These are phyloP conservation scores for Nothoprocta pentlandii DNA, from an alignment of 2,113 vertebrate genomes.

Conservation along the genomic window DNA sequence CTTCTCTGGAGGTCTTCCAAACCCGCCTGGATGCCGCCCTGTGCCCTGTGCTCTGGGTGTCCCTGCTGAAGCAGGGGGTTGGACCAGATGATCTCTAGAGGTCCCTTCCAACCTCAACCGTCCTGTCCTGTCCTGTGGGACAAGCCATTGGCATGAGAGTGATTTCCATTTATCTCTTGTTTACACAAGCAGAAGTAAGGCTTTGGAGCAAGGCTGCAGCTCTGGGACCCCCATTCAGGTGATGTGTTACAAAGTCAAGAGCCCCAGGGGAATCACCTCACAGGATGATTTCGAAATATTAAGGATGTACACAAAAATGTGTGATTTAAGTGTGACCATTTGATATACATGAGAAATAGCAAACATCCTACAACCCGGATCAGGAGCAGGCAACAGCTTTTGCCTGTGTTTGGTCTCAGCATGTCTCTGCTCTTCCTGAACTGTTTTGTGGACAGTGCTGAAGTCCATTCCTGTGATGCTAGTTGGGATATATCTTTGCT, in stretches of 20 bases:
- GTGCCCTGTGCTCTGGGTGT: no score
- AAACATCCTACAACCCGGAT: accelerated
- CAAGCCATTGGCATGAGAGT: neutral
- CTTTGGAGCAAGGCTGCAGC: neutral
- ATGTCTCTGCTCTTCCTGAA: accelerated
- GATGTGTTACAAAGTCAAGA: accelerated
- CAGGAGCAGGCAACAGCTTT: neutral
- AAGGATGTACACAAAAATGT: neutral
- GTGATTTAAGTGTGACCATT: neutral
- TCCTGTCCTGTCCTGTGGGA: no score
- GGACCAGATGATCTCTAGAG: no score
- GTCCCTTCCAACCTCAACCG: no score
- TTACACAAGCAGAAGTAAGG: neutral
- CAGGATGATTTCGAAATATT: neutral
- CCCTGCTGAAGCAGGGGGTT: no score
- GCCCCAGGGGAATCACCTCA: neutral
- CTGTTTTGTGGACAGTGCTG: neutral
- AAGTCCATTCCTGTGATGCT: accelerated
- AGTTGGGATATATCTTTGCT: neutral
- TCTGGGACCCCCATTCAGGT: neutral
- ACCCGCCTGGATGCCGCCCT: no score
- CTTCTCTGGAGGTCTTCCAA: no score
- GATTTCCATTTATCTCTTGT: neutral
- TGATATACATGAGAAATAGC: neutral
- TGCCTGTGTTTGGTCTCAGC: neutral